Evolutionary conservation across 2,797 vertebrate genomes (phyloP).

Genomic region (Cyprinella venusta): DNA sequence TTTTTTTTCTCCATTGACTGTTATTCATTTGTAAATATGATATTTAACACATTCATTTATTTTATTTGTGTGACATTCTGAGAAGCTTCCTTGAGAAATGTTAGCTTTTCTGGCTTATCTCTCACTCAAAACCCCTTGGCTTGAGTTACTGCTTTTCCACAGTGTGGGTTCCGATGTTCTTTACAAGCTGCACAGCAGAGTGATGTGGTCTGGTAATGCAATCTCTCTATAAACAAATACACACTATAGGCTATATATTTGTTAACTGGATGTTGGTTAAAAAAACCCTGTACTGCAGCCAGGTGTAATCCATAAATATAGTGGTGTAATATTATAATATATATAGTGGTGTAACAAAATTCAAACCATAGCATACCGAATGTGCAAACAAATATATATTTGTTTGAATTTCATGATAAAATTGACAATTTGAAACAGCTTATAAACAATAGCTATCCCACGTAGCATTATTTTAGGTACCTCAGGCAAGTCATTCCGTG

Average conservation of each 20-base stretch:
- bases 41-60: background rate
- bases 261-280: background rate
- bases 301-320: background rate
- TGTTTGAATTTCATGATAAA: no score
- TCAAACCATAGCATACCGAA: no score
- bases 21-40: background rate
- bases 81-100: background rate
- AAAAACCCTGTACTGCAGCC: background rate
- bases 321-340: no score
- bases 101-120: background rate
- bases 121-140: background rate
- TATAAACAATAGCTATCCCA: no score
- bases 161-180: background rate
- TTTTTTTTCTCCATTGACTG: background rate
- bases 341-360: no score
- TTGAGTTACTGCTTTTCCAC: slow-evolving; percentile 23
- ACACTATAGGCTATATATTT: background rate
- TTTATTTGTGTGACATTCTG: background rate
- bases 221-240: background rate
- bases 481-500: no score
- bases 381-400: no score
- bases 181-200: background rate
- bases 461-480: no score
- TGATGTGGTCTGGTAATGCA: background rate
- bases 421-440: no score